Evolutionary conservation across 2,888 invertebrate species (phyloP), one percentile per base, ranked within the genome.

Genomic region (Plebejus argus): DNA sequence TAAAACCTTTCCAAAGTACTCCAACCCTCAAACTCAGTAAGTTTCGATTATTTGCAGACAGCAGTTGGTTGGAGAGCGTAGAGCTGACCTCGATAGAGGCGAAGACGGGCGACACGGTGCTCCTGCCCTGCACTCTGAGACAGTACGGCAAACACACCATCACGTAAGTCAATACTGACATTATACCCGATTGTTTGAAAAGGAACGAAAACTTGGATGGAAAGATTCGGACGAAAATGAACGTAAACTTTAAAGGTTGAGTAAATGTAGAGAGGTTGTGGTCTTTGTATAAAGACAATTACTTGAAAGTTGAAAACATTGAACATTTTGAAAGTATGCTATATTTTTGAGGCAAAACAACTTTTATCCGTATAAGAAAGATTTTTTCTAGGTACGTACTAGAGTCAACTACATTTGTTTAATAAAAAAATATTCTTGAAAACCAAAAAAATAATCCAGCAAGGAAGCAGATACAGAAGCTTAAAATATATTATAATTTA

Each of bases 31-130:
- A 39, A 49, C 49, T 49, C 49, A 49, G 20, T 58, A 58, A 61
- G 23, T 61, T 61, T 10, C 20, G 5, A 53, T 23, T 76, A 23
- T 76, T 76, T 76, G 12, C 74, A 94, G 94, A 93, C 79, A 93
- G 91, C 85, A 93, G 91, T 83, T 93, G 93, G 93, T 82, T 93
- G 79, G 93, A 93, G 82, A 92, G 90, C 79, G 88, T 90, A 12
- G 93, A 93, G 82, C 80, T 93, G 72, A 93, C 87, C 83, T 90
- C 92, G 6, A 84, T 94, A 45, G 93, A 94, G 83, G 90, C 91
- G 23, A 86, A 87, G 45, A 82, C 86, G 1, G 92, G 92, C 1
- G 91, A 92, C 28, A 91, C 90, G 49, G 89, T 90, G 39, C 85
- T 93, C 76, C 81, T 93, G 15, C 93, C 93, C 1, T 94, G 93